Conservation (phyloP, 2,797 vertebrate genomes). For the Urophycis tenuis region DNA sequence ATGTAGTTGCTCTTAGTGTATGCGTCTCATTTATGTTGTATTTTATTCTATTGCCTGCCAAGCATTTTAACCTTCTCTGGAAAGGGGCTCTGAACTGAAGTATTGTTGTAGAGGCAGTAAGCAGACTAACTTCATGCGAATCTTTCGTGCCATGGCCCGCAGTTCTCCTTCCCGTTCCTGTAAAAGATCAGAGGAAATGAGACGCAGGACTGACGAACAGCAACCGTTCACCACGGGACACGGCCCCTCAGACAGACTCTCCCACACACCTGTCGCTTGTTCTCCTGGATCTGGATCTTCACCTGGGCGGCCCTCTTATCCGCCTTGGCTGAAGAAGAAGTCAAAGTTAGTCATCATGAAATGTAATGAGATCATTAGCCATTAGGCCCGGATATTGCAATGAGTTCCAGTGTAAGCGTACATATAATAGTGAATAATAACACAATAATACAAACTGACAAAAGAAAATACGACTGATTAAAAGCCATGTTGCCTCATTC, state of each 20-base stretch:
- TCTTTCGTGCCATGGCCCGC: conserved; percentile 92
- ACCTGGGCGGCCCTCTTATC: conserved; percentile 91
- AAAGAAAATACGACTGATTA: too few relatives aligned
- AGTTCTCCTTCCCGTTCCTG: conserved; percentile 91
- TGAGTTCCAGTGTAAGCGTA: neutral
- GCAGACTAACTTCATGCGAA: conserved; percentile 89
- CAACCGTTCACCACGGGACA: neutral
- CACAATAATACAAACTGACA: too few relatives aligned
- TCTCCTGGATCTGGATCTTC: conserved; percentile 88
- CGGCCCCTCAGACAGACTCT: neutral
- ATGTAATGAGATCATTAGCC: neutral
- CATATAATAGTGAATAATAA: neutral
- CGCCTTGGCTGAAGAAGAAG: conserved; percentile 77
- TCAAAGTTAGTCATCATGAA: neutral
- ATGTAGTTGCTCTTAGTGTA: neutral
- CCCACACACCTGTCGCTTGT: conserved; percentile 80
- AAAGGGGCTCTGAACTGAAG: neutral
- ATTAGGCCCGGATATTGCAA: neutral
- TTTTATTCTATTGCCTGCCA: neutral
- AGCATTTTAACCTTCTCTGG: neutral
- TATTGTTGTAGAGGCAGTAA: neutral
- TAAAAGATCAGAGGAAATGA: conserved; percentile 27
- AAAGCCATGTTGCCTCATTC: too few relatives aligned
- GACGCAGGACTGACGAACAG: conserved; percentile 2
- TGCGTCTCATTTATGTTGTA: neutral